Conservation (phyloP, 2,888 invertebrate genomes). For the Conus canariensis region DNA sequence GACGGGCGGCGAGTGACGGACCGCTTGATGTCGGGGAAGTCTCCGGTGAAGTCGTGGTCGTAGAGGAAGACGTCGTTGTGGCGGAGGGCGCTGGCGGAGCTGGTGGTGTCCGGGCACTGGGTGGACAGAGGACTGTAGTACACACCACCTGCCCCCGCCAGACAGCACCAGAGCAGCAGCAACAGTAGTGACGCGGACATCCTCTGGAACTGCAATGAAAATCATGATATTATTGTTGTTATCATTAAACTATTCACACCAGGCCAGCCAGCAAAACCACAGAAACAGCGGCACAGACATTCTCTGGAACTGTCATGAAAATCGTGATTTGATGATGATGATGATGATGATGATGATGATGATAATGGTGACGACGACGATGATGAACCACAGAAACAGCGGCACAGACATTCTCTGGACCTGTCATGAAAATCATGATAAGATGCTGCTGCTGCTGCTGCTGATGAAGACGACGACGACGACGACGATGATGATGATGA, state of each 20-base stretch:
- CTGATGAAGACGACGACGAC: no score
- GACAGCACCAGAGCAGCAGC: background rate
- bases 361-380: no score
- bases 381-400: background rate
- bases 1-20: background rate
- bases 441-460: no score
- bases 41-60: background rate
- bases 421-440: no score
- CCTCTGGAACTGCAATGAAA: background rate
- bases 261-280: background rate
- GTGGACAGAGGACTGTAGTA: slow-evolving; percentile 2
- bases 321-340: no score
- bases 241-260: no score
- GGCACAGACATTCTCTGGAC: background rate
- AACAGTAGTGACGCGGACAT: background rate
- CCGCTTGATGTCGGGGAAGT: slow-evolving; percentile 29
- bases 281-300: background rate
- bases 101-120: slow-evolving; percentile 1
- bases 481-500: no score
- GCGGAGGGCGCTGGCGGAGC: background rate
- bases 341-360: no score
- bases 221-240: no score
- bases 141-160: background rate
- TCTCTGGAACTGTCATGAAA: background rate
- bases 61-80: slow-evolving; percentile 19